These are phyloP conservation scores for Papilio dardanus DNA, from an alignment of 1,140 invertebrate species.

Conservation along the genomic window DNA sequence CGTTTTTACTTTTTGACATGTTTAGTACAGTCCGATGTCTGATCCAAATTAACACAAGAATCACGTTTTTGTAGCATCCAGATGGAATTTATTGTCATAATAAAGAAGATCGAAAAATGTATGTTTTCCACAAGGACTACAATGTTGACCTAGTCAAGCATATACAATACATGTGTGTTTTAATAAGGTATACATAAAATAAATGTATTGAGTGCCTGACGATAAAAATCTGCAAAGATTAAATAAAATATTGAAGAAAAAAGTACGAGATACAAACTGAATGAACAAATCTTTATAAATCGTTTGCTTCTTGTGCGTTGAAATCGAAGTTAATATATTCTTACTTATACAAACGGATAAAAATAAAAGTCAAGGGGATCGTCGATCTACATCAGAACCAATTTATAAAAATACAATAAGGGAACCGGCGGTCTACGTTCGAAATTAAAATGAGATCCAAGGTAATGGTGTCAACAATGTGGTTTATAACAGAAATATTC, in stretches of 20 bases:
- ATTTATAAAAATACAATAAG: constrained; percentile 2
- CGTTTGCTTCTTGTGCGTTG: background rate
- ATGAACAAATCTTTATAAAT: no score
- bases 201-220: no score
- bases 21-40: background rate
- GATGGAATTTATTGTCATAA: background rate
- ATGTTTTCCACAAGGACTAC: background rate
- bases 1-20: background rate
- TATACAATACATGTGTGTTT: background rate
- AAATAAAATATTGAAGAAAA: background rate
- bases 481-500: background rate
- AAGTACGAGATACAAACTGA: no score
- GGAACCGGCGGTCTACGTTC: background rate
- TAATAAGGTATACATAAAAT: background rate
- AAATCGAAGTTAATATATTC: background rate
- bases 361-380: constrained; percentile 17
- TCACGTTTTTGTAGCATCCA: background rate
- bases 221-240: background rate
- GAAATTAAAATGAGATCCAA: background rate
- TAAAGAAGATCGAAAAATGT: background rate
- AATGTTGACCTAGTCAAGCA: background rate
- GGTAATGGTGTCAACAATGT: background rate
- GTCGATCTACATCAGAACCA: background rate
- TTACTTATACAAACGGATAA: background rate
- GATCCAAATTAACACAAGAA: background rate